phyloP scores from a whole-genome alignment of 2,888 invertebrate genomes.

The Amphipyra berbera region DNA sequence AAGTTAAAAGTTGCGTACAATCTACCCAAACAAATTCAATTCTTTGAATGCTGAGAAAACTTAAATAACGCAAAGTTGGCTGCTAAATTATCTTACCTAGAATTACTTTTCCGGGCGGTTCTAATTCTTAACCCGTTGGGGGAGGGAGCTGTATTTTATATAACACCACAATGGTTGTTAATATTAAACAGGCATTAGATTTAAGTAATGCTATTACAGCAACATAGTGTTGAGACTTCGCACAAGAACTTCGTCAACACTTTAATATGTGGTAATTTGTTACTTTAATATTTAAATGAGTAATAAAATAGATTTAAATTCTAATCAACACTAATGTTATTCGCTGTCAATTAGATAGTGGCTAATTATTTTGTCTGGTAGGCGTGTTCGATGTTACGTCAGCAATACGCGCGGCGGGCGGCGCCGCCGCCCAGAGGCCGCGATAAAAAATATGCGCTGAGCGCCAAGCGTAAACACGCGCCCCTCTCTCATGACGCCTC shows the following conservation, averaged over 20 bases:
- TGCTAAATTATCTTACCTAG: constrained; percentile 18
- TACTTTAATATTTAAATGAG: constrained; percentile 18
- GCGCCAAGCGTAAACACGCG: constrained; percentile 84
- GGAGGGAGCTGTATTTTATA: neutral
- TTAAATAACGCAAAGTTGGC: constrained; percentile 18
- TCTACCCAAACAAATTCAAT: constrained; percentile 10
- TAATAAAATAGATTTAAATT: constrained; percentile 27
- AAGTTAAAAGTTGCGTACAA: constrained; percentile 2
- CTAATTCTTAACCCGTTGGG: constrained; percentile 5
- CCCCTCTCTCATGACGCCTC: constrained; percentile 88
- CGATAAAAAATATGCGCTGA: constrained; percentile 76
- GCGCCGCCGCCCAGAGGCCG: constrained; percentile 75
- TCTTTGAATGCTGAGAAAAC: constrained; percentile 15
- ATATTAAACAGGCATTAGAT: too few relatives aligned
- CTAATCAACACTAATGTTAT: constrained; percentile 32
- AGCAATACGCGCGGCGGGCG: constrained; percentile 63
- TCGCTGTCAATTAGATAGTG: constrained; percentile 58
- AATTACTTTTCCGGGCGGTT: constrained; percentile 8
- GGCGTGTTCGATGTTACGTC: constrained; percentile 75
- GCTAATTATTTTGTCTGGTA: constrained; percentile 67
- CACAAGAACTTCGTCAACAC: neutral
- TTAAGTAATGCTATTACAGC: too few relatives aligned
- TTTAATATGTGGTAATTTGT: constrained; percentile 10
- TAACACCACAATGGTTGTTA: too few relatives aligned
- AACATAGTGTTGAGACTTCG: too few relatives aligned